Conservation (phyloP, 2,888 invertebrate genomes). For the Nipponacmea schrenckii region DNA sequence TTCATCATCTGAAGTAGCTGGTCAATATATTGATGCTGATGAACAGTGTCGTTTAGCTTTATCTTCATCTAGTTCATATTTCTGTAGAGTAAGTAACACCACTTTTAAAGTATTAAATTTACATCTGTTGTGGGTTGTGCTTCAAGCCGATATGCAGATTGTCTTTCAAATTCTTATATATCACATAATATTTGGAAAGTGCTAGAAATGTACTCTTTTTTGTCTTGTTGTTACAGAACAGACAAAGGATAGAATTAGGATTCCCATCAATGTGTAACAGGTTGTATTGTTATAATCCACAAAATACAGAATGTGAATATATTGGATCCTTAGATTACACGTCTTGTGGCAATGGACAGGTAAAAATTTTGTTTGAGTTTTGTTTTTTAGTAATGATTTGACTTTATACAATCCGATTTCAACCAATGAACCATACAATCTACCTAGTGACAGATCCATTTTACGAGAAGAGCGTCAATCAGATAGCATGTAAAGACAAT, state of each 20-base stretch:
- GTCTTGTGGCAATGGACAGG: not conserved
- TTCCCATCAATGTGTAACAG: not conserved
- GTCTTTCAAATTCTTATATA: no score
- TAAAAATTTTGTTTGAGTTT: not conserved
- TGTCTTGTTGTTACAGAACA: not conserved
- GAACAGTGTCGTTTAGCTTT: not conserved
- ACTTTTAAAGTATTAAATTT: no score
- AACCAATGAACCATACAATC: no score
- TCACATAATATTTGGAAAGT: no score
- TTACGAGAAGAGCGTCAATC: no score
- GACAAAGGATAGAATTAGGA: not conserved
- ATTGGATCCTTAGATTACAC: not conserved
- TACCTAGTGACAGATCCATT: no score
- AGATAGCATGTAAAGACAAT: no score
- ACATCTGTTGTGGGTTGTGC: no score
- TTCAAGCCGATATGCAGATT: no score
- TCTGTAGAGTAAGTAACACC: slow-evolving; percentile 1
- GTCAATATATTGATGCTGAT: not conserved
- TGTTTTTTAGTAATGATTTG: no score
- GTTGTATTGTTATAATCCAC: slow-evolving; percentile 1
- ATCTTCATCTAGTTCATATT: not conserved
- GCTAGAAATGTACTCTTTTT: no score
- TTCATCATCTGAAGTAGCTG: not conserved
- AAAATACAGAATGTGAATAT: not conserved
- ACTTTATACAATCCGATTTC: no score